Conservation (phyloP, 2,888 invertebrate genomes). For the Notodonta dromedarius region DNA sequence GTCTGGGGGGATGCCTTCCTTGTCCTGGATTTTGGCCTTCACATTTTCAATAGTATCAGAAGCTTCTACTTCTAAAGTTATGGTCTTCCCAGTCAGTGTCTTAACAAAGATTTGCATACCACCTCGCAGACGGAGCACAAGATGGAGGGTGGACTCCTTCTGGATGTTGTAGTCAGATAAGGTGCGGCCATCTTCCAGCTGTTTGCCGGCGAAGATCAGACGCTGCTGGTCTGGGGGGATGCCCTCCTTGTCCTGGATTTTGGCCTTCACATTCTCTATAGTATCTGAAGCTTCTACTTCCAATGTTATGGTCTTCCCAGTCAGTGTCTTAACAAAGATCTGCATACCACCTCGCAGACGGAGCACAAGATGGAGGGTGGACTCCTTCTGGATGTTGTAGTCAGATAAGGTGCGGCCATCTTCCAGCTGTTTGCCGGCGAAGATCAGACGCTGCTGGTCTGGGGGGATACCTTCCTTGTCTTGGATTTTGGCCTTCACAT, state of each 20-base stretch:
- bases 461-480: constrained; percentile 92
- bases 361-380: constrained; percentile 45
- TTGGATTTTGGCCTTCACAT: constrained; percentile 94
- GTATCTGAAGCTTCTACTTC: constrained; percentile 68
- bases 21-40: constrained; percentile 71
- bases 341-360: constrained; percentile 54
- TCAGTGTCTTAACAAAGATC: constrained; percentile 59
- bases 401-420: constrained; percentile 46
- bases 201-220: constrained; percentile 67
- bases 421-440: constrained; percentile 48
- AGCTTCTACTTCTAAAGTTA: constrained; percentile 67
- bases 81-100: constrained; percentile 69
- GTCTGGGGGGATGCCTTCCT: constrained; percentile 72
- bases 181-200: constrained; percentile 66
- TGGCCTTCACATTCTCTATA: constrained; percentile 70
- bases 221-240: constrained; percentile 71
- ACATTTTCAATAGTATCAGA: constrained; percentile 73
- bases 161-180: constrained; percentile 70
- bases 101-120: constrained; percentile 74
- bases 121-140: constrained; percentile 64
- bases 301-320: constrained; percentile 62
- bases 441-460: constrained; percentile 85
- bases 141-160: constrained; percentile 65
- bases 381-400: constrained; percentile 49
- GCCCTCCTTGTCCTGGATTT: constrained; percentile 70